Conservation (phyloP, 1,140 invertebrate genomes). For the Philopotamus ludificatus region DNA sequence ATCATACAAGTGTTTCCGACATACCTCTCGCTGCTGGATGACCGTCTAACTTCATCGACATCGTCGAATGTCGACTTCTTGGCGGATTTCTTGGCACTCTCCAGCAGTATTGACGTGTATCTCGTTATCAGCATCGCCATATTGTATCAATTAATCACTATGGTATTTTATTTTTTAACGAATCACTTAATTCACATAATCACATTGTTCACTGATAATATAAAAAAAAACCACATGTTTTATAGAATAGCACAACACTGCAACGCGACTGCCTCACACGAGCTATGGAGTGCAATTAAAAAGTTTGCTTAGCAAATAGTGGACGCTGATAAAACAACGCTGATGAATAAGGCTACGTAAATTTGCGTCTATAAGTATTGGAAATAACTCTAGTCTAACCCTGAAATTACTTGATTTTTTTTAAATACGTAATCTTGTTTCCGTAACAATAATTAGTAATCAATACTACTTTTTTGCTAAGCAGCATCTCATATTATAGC, state of each 20-base stretch:
- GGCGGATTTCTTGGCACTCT: slow-evolving; percentile 51
- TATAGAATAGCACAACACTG: neutral
- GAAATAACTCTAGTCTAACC: no score
- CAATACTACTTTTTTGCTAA: no score
- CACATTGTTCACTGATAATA: neutral
- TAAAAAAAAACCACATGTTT: neutral
- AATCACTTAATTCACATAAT: slow-evolving; percentile 15
- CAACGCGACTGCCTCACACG: slow-evolving; percentile 2
- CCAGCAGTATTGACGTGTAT: slow-evolving; percentile 53
- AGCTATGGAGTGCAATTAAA: slow-evolving; percentile 13
- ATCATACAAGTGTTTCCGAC: no score
- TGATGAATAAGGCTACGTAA: neutral
- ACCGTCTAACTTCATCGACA: slow-evolving; percentile 21
- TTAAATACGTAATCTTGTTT: no score
- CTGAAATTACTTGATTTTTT: no score
- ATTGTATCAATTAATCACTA: neutral
- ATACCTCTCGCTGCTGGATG: slow-evolving; percentile 39
- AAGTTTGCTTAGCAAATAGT: slow-evolving; percentile 1
- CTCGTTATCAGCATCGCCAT: slow-evolving; percentile 54
- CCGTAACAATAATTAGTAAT: no score
- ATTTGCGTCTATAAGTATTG: no score
- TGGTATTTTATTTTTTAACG: neutral
- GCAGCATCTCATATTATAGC: no score
- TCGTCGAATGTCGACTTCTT: slow-evolving; percentile 34
- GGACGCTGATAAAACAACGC: neutral